Base-by-base conservation (phyloP, 2,888 invertebrate species). In the Ametastegia equiseti region DNA sequence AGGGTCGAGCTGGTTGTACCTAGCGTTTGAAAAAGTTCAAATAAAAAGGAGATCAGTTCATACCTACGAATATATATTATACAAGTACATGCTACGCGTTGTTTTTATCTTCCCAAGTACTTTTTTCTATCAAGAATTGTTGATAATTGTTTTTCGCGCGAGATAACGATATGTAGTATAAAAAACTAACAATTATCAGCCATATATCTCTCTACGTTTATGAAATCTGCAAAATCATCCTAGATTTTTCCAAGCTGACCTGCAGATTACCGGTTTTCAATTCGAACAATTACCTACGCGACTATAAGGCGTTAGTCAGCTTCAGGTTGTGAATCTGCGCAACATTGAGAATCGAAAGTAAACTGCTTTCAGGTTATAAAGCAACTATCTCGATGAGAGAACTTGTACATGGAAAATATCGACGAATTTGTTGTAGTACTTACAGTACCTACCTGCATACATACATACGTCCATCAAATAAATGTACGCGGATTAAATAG, bases 321-420 rank as follows among this genome's bases (percentile, higher is more conserved):
- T 65, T n/a, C 11, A 36, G 65, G 1, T 45, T 33, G 23, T 73
- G 23, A 2, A 23, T 69, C 2, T n/a, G 19, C 5, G 6, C 23
- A 65, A 73, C 33, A 23, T 57, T 60, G 77, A n/a, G 60, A 60
- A 78, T 60, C 42, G 77, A 60, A 78, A 78, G 77, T 78, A 42
- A 57, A n/a, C n/a, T n/a, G 77, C 33, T 50, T 33, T 50, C 19
- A 23, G 7, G 7, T 36, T 54, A 36, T 67, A n/a, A n/a, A n/a
- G n/a, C n/a, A n/a, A n/a, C n/a, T n/a, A n/a, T n/a, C n/a, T n/a
- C n/a, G n/a, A n/a, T n/a, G n/a, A 39, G 50, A 80, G 50, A 63
- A 73, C 36, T 77, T 54, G 67, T 80, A 27, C 30, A n/a, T n/a
- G 33, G n/a, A 57, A 65, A n/a, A n/a, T 30, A 11, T 65, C 6